A percentile compares a stretch with the other conserved stretches of the same genome.
phyloP scores from a whole-genome alignment of 2,888 invertebrate species.

The Pollenia amentaria region DNA sequence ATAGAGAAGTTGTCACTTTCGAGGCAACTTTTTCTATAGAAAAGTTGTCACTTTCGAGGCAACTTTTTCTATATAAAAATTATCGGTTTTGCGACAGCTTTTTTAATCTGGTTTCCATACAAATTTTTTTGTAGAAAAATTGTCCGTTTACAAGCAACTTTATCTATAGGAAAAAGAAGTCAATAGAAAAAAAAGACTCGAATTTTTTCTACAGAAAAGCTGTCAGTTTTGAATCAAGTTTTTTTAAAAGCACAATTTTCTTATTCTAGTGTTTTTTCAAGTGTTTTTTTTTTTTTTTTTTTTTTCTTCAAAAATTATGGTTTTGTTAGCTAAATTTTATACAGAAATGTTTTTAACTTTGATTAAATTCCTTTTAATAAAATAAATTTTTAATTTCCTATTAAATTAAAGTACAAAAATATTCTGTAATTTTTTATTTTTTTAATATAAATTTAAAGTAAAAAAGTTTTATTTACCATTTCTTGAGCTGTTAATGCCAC shows the following conservation, averaged over 20 bases:
- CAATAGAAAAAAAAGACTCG: no score
- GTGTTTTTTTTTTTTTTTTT: no score
- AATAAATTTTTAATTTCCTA: neutral
- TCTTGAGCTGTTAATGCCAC: constrained; percentile 82
- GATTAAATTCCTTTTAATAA: neutral
- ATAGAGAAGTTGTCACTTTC: neutral
- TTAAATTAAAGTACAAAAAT: neutral
- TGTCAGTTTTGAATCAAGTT: no score
- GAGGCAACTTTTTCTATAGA: neutral
- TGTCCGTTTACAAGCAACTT: neutral
- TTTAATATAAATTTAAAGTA: neutral
- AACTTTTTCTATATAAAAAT: neutral
- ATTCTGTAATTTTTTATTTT: neutral
- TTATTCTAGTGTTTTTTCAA: no score
- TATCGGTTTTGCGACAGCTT: neutral
- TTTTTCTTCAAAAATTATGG: no score
- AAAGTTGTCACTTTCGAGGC: neutral
- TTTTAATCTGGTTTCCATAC: no score
- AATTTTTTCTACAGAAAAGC: no score
- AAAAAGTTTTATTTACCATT: constrained; percentile 81
- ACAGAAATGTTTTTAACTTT: no score
- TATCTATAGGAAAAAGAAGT: neutral
- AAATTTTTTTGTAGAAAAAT: neutral
- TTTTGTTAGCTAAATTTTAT: no score
- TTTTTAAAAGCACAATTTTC: no score